Base-by-base conservation (phyloP, 2,113 vertebrate genomes). In the Stomatorhinus ivindoensis region DNA sequence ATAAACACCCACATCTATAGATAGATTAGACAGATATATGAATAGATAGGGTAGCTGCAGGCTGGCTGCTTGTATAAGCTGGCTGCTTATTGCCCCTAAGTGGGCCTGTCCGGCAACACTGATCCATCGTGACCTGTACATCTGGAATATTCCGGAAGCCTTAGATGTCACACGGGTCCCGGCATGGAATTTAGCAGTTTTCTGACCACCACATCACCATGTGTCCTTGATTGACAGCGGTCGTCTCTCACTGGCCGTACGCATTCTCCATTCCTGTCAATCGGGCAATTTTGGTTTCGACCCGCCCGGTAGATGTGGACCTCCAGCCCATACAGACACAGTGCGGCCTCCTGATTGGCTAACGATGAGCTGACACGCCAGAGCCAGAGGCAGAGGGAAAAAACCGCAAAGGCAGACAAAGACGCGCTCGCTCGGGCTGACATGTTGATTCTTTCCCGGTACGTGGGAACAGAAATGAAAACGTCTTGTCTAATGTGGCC, bases 11-110 rank as follows among this genome's bases (percentile, higher is more conserved):
- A 42, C 31, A 11, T 21, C 35, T 44, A 24, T 88, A 90, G 88
- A 91, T 90, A 87, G 86, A 94, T 65, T n/a, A 27, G 10, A 69
- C 61, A 31, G 61, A 69, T 31, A 69, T 31, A 31, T 31, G 61
- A 69, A 93, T 50, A 87, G 46, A 58, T 10, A 17, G 55, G 17
- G 39, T 24, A 80, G 15, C 35, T 19, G 73, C 31, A 42, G n/a
- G 35, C 17, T 42, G 13, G 73, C 73, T 11, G 13, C 17, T 80
- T 69, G 13, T 19, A 7, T 42, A 44, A 44, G 13, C 15, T 39
- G 11, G 69, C 69, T 10, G 11, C 15, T 76, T 65, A 19, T 19
- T 19, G 5, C 27, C 31, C 3, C 73, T 42, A 17, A 2, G 35
- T 69, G 61, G 61, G 61, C n/a, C 35, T 39, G 73, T 76, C 35